These are phyloP conservation scores for Haemorhous mexicanus DNA, from an alignment of 2,113 vertebrate genomes.

Conservation along the genomic window DNA sequence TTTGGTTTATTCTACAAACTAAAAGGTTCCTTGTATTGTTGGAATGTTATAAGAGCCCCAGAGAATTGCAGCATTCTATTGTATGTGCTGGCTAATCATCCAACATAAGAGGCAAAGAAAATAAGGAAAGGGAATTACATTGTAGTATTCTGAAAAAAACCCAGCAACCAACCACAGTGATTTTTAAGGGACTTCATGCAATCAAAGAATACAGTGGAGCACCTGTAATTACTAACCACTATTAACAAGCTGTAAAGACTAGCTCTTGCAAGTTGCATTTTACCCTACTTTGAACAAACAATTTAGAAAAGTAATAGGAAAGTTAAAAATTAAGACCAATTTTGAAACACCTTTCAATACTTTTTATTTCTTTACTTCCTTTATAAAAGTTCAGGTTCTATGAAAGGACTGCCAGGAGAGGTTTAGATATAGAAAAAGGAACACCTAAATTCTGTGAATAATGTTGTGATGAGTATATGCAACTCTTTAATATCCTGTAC, in stretches of 20 bases:
- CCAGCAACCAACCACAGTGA: neutral
- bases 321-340: neutral
- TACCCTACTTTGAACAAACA: neutral
- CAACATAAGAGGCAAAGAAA: neutral
- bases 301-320: neutral
- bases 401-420: neutral
- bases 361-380: neutral
- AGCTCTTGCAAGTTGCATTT: neutral
- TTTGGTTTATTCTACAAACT: neutral
- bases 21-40: neutral
- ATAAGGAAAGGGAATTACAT: neutral
- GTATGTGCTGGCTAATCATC: neutral
- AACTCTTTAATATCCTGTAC: neutral
- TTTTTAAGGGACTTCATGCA: neutral
- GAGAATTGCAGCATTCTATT: neutral
- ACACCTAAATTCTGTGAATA: neutral
- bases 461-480: neutral
- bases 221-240: neutral
- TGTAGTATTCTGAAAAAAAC: neutral
- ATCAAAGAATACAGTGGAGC: neutral
- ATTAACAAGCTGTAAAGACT: neutral
- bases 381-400: neutral
- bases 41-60: neutral
- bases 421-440: neutral
- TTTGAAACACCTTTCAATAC: neutral